phyloP scores from a whole-genome alignment of 2,888 invertebrate species.

The Campoplex nolae region DNA sequence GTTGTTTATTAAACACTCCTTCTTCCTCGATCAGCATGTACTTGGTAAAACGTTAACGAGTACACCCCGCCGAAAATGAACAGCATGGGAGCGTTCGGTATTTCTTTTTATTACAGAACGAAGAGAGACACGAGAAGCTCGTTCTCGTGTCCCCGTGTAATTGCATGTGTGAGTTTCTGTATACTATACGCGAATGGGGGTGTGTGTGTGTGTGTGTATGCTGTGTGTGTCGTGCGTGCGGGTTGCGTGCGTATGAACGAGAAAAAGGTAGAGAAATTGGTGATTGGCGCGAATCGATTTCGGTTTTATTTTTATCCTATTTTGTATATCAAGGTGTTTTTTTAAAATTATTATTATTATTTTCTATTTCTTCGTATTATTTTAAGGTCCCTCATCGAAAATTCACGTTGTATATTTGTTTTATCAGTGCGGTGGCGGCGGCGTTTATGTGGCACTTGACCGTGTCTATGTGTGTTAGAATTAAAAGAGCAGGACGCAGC shows the following conservation, averaged over 20 bases:
- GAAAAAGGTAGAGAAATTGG: background rate
- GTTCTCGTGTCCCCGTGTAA: background rate
- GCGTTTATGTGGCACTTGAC: slow-evolving; percentile 36
- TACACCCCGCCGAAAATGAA: background rate
- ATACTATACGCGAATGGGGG: background rate
- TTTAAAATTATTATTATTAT: background rate
- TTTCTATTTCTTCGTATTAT: background rate
- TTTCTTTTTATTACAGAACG: background rate
- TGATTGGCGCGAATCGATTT: background rate
- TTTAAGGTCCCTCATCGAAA: background rate
- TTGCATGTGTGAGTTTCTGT: background rate
- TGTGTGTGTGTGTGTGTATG: background rate
- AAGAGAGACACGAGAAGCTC: background rate
- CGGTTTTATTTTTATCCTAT: background rate
- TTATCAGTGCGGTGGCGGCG: background rate
- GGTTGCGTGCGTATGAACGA: background rate
- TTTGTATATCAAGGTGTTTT: background rate
- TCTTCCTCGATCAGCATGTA: background rate
- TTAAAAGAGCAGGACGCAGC: slow-evolving; percentile 59
- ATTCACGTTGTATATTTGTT: slow-evolving; percentile 8
- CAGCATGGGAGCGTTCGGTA: background rate
- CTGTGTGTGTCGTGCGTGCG: background rate
- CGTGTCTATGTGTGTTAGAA: slow-evolving; percentile 14
- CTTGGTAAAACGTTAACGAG: background rate
- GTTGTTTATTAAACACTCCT: background rate